phyloP scores from a whole-genome alignment of 2,888 invertebrate species.

The Lycophotia porphyrea region DNA sequence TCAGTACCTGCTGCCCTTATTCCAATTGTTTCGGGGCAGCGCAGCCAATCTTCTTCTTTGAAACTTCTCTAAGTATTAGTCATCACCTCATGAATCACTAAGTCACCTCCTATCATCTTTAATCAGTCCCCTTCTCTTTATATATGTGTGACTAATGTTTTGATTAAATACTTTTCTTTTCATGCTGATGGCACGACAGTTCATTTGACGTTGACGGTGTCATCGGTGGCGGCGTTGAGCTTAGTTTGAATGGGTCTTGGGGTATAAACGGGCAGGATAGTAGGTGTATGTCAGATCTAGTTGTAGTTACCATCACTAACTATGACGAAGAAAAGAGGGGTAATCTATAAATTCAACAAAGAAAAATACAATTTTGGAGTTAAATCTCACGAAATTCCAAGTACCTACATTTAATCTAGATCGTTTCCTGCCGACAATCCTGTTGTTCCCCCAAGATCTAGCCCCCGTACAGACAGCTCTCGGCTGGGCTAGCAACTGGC shows the following conservation, averaged over 20 bases:
- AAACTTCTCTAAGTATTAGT: not conserved
- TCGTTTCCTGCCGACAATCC: slow-evolving; percentile 28
- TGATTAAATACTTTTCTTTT: not conserved
- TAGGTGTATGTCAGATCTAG: not conserved
- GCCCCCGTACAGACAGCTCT: slow-evolving; percentile 56
- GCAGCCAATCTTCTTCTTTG: not conserved
- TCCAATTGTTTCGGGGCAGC: not conserved
- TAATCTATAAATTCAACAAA: not conserved
- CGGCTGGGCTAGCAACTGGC: slow-evolving; percentile 66
- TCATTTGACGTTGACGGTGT: too few species aligned
- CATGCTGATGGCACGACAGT: not conserved
- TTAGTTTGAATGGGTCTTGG: not conserved
- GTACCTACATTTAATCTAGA: not conserved
- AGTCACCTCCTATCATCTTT: not conserved
- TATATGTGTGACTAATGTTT: not conserved
- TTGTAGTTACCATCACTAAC: not conserved
- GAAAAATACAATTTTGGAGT: not conserved
- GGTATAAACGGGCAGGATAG: not conserved
- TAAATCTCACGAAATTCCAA: not conserved
- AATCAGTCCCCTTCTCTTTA: not conserved
- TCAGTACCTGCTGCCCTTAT: not conserved
- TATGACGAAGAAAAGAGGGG: not conserved
- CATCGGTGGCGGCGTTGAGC: not conserved
- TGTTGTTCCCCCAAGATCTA: not conserved
- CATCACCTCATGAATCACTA: not conserved